A percentile compares a stretch with the other conserved stretches of the same genome.
Evolutionary conservation across 2,888 invertebrate genomes (phyloP).

Genomic region (Cheiracanthium punctorium): DNA sequence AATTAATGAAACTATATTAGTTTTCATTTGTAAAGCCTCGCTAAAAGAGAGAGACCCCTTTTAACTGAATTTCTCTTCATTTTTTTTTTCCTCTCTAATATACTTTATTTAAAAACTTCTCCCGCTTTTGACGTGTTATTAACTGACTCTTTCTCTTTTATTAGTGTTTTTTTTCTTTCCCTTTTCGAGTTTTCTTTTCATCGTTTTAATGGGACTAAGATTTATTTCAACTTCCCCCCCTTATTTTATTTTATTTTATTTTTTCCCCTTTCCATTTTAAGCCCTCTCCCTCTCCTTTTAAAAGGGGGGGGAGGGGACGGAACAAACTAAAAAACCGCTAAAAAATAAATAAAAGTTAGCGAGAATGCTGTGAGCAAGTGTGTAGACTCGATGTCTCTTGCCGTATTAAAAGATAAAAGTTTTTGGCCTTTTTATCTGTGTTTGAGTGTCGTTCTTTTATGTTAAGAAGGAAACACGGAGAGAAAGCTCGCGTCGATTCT

Average conservation of each 20-base stretch:
- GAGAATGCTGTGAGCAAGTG: background rate
- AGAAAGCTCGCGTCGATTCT: background rate
- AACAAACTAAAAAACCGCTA: too few relatives aligned
- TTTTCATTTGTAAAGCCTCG: slow-evolving; percentile 36
- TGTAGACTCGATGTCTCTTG: background rate
- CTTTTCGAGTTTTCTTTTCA: background rate
- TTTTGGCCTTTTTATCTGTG: slow-evolving; percentile 28
- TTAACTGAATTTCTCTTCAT: slow-evolving; percentile 20
- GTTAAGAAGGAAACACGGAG: background rate
- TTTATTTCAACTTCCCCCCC: background rate
- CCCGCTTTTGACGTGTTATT: slow-evolving; percentile 33
- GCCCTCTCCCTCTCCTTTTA: too few relatives aligned
- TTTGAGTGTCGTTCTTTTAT: slow-evolving; percentile 19
- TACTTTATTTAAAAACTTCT: slow-evolving; percentile 37
- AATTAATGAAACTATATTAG: slow-evolving; percentile 64
- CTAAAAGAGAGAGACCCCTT: slow-evolving; percentile 5
- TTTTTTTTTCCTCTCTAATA: too few relatives aligned
- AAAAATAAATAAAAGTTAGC: too few relatives aligned
- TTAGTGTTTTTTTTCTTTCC: slow-evolving; percentile 21
- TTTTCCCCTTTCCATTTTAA: slow-evolving; percentile 9
- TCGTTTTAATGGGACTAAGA: slow-evolving; percentile 30
- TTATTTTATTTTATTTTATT: slow-evolving; percentile 37
- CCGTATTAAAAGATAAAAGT: slow-evolving; percentile 20
- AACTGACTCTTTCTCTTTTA: slow-evolving; percentile 18
- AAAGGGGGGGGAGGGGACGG: too few relatives aligned